Percentiles rank a stretch among this genome's conserved stretches.
Evolutionary conservation across 2,888 invertebrate genomes (phyloP).

Genomic region (Nebria brevicollis): DNA sequence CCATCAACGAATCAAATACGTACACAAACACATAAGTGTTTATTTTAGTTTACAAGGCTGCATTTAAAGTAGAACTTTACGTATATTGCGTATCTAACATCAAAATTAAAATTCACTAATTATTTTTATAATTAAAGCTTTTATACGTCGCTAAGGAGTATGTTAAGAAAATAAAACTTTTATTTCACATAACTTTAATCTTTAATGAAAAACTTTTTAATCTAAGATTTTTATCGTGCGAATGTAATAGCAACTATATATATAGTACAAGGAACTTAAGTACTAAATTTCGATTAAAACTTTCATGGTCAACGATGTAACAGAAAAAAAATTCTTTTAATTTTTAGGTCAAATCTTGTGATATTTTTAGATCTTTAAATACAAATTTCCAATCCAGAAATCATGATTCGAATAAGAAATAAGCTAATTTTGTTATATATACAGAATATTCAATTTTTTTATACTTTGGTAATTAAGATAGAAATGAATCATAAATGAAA

Average conservation of each 20-base stretch:
- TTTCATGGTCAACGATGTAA: background rate
- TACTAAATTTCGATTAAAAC: background rate
- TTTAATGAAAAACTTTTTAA: background rate
- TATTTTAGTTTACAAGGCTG: constrained; percentile 36
- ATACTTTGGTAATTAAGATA: too few relatives aligned
- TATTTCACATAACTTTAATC: background rate
- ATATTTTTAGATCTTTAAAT: background rate
- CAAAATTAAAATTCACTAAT: background rate
- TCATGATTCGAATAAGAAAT: background rate
- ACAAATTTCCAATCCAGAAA: background rate
- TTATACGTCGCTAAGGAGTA: background rate
- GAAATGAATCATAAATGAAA: too few relatives aligned
- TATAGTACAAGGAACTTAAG: background rate
- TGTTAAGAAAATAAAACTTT: background rate
- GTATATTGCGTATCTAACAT: background rate
- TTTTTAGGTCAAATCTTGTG: background rate
- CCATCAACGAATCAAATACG: constrained; percentile 6
- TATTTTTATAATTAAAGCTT: background rate
- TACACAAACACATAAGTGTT: constrained; percentile 10
- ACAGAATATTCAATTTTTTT: too few relatives aligned
- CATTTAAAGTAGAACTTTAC: constrained; percentile 24
- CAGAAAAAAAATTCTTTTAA: background rate
- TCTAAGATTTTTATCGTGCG: background rate
- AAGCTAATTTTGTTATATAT: background rate
- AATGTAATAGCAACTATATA: background rate